Percentiles rank a stretch among this genome's conserved stretches.
phyloP scores from a whole-genome alignment of 2,113 vertebrate species.

The Anseranas semipalmata region DNA sequence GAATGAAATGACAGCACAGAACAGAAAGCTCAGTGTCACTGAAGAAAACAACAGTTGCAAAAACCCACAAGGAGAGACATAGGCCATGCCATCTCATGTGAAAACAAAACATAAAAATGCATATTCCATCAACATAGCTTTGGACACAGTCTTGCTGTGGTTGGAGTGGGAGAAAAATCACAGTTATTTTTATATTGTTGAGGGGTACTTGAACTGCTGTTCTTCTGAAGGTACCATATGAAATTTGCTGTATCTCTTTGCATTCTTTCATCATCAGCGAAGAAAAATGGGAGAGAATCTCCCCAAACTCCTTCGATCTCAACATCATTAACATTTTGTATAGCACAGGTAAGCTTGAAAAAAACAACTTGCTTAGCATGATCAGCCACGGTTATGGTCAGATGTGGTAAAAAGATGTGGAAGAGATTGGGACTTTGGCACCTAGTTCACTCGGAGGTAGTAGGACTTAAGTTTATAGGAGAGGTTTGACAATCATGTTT shows the following conservation, averaged over 20 bases:
- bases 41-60: conserved; percentile 70
- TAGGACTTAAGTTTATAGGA: too few relatives aligned
- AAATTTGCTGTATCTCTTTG: neutral
- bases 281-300: neutral
- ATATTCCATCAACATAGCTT: neutral
- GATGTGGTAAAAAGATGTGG: neutral
- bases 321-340: neutral
- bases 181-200: conserved; percentile 35
- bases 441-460: too few relatives aligned
- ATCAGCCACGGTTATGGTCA: neutral
- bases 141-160: neutral
- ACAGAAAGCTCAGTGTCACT: conserved; percentile 60
- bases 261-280: neutral
- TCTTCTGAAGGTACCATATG: neutral
- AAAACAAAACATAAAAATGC: conserved; percentile 56
- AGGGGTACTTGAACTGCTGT: neutral
- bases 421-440: too few relatives aligned
- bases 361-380: neutral
- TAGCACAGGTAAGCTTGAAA: neutral
- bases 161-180: conserved; percentile 45
- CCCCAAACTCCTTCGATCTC: neutral
- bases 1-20: conserved; percentile 73
- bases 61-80: conserved; percentile 67
- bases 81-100: conserved; percentile 65
- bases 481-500: neutral